These are phyloP conservation scores for Dasyornis broadbenti DNA, from an alignment of 2,113 vertebrate genomes.

Conservation along the genomic window DNA sequence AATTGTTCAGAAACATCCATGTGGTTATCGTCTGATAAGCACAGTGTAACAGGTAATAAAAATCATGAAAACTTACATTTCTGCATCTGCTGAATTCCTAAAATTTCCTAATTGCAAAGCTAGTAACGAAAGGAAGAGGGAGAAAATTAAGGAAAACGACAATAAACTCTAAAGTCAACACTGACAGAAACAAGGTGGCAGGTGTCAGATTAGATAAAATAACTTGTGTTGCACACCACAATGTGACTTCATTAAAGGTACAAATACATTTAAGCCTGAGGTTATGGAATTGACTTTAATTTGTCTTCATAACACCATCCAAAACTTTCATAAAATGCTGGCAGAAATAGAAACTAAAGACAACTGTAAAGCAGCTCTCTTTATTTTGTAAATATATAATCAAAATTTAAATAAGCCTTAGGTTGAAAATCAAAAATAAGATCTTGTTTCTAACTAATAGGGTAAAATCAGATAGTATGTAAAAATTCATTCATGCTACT, in stretches of 20 bases:
- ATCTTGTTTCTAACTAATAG: background rate
- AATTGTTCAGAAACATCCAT: background rate
- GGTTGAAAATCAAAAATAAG: background rate
- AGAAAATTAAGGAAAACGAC: background rate
- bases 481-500: background rate
- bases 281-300: constrained; percentile 5
- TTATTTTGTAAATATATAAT: background rate
- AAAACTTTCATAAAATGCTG: constrained; percentile 4
- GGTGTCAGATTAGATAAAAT: constrained; percentile 10
- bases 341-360: background rate
- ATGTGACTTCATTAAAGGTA: constrained; percentile 24
- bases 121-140: background rate
- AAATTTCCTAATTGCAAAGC: background rate
- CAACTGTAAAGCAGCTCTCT: background rate
- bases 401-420: background rate
- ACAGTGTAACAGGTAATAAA: background rate
- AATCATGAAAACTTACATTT: background rate
- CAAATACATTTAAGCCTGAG: constrained; percentile 13
- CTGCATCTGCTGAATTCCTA: background rate
- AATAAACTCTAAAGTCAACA: background rate
- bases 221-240: background rate
- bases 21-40: background rate
- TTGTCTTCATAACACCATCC: background rate
- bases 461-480: background rate
- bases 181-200: constrained; percentile 10